Conservation (phyloP, 2,888 invertebrate species). For the Seira musarum region DNA sequence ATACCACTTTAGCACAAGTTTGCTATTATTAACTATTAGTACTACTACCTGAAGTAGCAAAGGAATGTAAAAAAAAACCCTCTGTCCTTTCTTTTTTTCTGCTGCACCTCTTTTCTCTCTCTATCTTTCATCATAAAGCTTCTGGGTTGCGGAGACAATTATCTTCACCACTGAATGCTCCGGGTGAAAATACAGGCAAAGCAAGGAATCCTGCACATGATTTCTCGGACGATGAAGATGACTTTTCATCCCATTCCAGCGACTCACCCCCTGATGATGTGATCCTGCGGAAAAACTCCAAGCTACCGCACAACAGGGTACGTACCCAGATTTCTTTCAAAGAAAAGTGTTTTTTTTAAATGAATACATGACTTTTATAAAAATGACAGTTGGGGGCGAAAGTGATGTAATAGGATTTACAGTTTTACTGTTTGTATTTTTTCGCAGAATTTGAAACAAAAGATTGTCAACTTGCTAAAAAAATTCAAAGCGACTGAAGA, state of each 20-base stretch:
- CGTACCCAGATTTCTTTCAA: conserved; percentile 11
- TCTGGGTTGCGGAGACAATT: conserved; percentile 69
- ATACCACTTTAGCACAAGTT: background rate
- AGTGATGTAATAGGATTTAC: conserved; percentile 6
- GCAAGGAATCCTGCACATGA: conserved; percentile 64
- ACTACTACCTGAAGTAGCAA: background rate
- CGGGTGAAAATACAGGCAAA: conserved; percentile 68
- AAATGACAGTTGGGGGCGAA: background rate
- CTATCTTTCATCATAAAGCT: conserved; percentile 64
- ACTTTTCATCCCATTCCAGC: conserved; percentile 69
- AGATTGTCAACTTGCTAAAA: conserved; percentile 94
- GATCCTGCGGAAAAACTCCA: conserved; percentile 68
- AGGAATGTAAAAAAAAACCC: conserved; percentile 25
- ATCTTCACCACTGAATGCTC: conserved; percentile 68
- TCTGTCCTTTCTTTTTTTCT: conserved; percentile 41
- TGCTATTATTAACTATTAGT: background rate
- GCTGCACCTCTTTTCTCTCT: conserved; percentile 50
- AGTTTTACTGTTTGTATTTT: too few species aligned
- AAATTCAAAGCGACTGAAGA: conserved; percentile 96
- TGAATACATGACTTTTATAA: background rate
- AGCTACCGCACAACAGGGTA: conserved; percentile 69
- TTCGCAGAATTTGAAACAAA: conserved; percentile 95
- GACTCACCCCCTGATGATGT: conserved; percentile 69
- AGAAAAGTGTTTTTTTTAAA: background rate
- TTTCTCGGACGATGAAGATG: conserved; percentile 69